Base-by-base conservation (phyloP, 2,113 vertebrate genomes). In the Chrysemys picta region DNA sequence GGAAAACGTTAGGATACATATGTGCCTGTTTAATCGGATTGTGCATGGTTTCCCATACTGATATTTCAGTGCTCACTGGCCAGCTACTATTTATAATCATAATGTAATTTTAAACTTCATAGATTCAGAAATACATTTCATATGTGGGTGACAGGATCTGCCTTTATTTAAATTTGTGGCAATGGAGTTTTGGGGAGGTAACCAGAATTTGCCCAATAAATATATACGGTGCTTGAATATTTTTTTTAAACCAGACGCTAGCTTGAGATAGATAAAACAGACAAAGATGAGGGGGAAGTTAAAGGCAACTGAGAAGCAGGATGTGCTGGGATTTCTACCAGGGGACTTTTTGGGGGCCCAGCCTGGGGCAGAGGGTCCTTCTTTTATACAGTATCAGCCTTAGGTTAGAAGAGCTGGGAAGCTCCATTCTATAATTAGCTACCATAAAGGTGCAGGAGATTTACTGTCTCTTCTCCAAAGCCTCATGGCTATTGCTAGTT, bases 1-100 rank as follows among this genome's bases (percentile, higher is more conserved):
- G 69, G 47, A 88, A 96, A 91, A 89, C 16, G 16, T 4, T 76
- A 91, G 91, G 27, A 93, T 87, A 85, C 82, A 85, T 53, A 38
- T 79, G 91, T 35, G 29, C 49, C 1, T 47, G 69, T 86, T 94
- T 62, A 94, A 62, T 35, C 85, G 82, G 78, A 75, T 50, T 91
- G 84, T 90, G 88, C 87, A 89, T 10, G 13, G 45, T 29, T 88
- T 45, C 62, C 72, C 25, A 0, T 1, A 52, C 29, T 0, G 0
- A 65, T 11, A 84, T 56, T 10, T 47, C 81, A 96, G 56, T 31
- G 62, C 57, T 92, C 84, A 76, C 84, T 9, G 1, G 7, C 50
- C 93, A 88, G 25, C 19, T 87, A 27, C 86, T 19, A 49, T 92
- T 72, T 80, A 89, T 82, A 81, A 69, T 75, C 22, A 21, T 13